Conservation (phyloP, 2,888 invertebrate genomes). For the Lasioglossum figueresi region DNA sequence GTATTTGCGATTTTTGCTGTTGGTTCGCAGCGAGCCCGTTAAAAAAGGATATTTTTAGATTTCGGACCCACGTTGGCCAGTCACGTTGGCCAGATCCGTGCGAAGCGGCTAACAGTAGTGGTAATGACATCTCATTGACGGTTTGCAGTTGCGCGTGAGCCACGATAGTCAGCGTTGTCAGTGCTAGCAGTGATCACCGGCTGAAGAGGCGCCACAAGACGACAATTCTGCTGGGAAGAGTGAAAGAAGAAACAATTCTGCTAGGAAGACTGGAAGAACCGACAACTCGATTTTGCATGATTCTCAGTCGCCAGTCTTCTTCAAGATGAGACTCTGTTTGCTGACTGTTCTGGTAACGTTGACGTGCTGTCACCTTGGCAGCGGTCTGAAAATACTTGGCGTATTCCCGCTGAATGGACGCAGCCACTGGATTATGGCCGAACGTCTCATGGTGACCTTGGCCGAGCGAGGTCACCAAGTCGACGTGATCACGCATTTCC, state of each 20-base stretch:
- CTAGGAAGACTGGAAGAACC: neutral
- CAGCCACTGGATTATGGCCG: constrained; percentile 85
- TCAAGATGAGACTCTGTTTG: constrained; percentile 41
- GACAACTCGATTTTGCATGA: neutral
- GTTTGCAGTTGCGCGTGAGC: neutral
- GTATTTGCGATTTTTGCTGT: no score
- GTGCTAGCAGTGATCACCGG: no score
- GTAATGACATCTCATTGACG: neutral
- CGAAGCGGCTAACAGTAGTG: neutral
- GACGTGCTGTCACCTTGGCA: constrained; percentile 57
- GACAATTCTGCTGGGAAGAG: neutral
- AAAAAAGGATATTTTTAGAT: no score
- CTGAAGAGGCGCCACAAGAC: no score
- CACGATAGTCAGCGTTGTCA: neutral
- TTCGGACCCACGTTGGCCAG: neutral
- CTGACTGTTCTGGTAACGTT: constrained; percentile 10
- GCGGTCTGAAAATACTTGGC: constrained; percentile 84
- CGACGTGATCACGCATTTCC: constrained; percentile 80
- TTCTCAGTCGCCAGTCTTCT: no score
- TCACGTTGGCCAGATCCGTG: neutral
- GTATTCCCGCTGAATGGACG: constrained; percentile 84
- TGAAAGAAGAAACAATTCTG: no score
- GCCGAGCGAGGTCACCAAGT: constrained; percentile 85
- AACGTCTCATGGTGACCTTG: constrained; percentile 83
- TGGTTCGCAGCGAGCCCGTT: no score